Conservation (phyloP, 2,888 invertebrate genomes). For the Amphiduros pacificus region DNA sequence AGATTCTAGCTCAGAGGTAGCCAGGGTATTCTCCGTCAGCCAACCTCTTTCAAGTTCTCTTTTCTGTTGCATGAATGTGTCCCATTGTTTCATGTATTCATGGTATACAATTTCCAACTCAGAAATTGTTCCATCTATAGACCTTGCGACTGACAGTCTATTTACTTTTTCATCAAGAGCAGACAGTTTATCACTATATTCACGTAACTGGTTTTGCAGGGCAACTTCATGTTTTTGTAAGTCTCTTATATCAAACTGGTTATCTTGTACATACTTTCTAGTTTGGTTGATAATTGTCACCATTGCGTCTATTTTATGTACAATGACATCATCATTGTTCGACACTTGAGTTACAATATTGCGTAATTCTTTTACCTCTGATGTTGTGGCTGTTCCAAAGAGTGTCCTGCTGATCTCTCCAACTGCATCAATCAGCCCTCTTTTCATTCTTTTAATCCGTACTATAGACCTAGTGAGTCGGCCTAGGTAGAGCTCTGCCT, state of each 20-base stretch:
- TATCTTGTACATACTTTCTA: background rate
- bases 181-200: background rate
- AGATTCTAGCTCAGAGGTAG: background rate
- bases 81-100: background rate
- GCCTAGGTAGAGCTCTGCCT: background rate
- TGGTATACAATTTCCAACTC: background rate
- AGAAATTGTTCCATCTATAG: background rate
- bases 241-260: background rate
- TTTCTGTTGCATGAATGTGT: background rate
- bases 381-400: background rate
- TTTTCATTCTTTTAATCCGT: background rate
- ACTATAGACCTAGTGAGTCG: background rate
- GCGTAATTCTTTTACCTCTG: background rate
- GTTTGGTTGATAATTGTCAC: background rate
- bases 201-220: background rate
- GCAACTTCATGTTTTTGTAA: background rate
- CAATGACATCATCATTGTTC: background rate
- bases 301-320: background rate
- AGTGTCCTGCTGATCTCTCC: background rate
- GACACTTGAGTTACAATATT: background rate
- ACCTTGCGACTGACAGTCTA: background rate
- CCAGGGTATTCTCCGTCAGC: background rate
- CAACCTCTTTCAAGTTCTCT: background rate
- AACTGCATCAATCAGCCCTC: background rate
- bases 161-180: background rate